phyloP scores from a whole-genome alignment of 37 sponge, comb jelly and placozoan genomes.

The Geodia barretti region DNA sequence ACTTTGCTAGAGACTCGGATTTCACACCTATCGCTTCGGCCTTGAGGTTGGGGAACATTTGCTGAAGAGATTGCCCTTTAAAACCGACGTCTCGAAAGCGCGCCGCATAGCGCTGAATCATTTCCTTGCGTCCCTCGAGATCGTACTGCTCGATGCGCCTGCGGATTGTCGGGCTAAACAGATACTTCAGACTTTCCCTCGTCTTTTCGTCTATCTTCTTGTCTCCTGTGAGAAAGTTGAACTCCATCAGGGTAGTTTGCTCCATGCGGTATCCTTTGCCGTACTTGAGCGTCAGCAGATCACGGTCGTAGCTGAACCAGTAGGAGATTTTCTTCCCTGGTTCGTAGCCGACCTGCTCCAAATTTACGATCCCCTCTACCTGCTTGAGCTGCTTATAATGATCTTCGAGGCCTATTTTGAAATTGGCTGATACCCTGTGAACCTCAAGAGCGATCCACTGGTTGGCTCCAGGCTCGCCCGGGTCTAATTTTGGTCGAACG shows the following conservation, averaged over 20 bases:
- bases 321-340: conserved; percentile 34
- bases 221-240: conserved; percentile 21
- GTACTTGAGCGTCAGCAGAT: conserved; percentile 54
- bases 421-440: not conserved
- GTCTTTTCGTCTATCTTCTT: not conserved
- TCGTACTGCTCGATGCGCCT: conserved; percentile 47
- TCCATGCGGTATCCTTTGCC: conserved; percentile 78
- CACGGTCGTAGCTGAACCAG: conserved; percentile 72
- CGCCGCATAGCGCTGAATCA: conserved; percentile 11
- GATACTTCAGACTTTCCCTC: conserved; percentile 15
- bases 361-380: not conserved
- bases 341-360: conserved; percentile 52
- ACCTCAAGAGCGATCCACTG: conserved; percentile 52
- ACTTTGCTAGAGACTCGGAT: not conserved
- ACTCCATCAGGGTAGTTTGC: conserved; percentile 51
- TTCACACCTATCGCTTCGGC: not conserved
- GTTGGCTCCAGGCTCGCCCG: conserved; percentile 11
- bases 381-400: not conserved
- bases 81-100: not conserved
- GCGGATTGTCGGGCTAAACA: conserved; percentile 26
- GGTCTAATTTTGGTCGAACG: conserved; percentile 7
- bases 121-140: not conserved
- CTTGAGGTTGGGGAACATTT: not conserved
- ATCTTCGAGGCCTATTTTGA: not conserved
- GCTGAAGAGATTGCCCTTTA: not conserved